These are phyloP conservation scores for Drosophila ogumai DNA, from an alignment of 1,140 invertebrate genomes.

Conservation along the genomic window DNA sequence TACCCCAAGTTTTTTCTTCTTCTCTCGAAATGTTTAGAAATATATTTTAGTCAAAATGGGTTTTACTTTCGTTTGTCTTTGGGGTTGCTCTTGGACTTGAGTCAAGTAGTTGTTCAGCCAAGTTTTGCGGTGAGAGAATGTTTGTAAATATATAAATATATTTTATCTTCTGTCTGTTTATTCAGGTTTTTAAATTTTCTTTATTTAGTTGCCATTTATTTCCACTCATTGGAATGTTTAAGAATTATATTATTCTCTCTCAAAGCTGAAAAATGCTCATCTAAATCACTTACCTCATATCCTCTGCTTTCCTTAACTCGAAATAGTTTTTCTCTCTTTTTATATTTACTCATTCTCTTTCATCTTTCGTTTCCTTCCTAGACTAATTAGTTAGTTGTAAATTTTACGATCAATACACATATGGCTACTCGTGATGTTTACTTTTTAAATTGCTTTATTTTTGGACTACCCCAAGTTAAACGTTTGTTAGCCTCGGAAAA, in stretches of 20 bases:
- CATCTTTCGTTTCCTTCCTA: slow-evolving; percentile 16
- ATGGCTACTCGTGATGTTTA: neutral
- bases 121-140: neutral
- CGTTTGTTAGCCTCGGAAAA: neutral
- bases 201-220: neutral
- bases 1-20: neutral
- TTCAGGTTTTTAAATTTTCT: neutral
- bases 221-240: neutral
- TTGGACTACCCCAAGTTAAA: slow-evolving; percentile 10
- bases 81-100: neutral
- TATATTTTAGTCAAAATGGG: neutral
- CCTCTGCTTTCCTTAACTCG: neutral
- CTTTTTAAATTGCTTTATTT: neutral
- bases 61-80: slow-evolving; percentile 10
- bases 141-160: neutral
- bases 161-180: neutral
- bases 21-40: slow-evolving; percentile 4
- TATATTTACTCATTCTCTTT: slow-evolving; percentile 2
- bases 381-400: slow-evolving; percentile 12
- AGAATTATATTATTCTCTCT: neutral
- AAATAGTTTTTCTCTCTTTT: neutral
- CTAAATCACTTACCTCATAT: neutral
- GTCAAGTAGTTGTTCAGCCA: neutral
- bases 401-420: slow-evolving; percentile 1
- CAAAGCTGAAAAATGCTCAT: neutral